These are phyloP conservation scores for Heliconius nattereri DNA, from an alignment of 1,140 invertebrate species.

Conservation along the genomic window DNA sequence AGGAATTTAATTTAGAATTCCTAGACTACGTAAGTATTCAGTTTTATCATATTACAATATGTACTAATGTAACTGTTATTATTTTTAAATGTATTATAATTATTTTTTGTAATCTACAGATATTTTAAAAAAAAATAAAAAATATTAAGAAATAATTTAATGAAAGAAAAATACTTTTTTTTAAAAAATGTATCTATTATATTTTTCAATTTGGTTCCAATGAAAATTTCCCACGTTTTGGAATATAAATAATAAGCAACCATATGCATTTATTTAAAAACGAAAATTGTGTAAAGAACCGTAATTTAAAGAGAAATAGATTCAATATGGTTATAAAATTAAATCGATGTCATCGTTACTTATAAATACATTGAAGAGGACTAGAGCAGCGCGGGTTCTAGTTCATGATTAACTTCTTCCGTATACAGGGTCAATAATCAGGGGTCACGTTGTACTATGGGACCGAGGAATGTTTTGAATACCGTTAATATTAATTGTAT, in stretches of 20 bases:
- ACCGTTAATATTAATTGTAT: conserved; percentile 29
- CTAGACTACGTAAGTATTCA: background rate
- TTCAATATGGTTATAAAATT: conserved; percentile 38
- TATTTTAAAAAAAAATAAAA: too few species aligned
- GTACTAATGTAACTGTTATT: background rate
- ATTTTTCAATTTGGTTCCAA: background rate
- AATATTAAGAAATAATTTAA: too few species aligned
- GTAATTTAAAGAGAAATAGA: background rate
- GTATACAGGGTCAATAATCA: conserved; percentile 65
- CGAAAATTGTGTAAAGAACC: background rate
- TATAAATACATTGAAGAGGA: conserved; percentile 43
- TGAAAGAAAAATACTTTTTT: too few species aligned
- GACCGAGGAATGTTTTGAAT: conserved; percentile 34
- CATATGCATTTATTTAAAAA: too few species aligned
- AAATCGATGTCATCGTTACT: conserved; percentile 49
- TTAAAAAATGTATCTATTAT: too few species aligned
- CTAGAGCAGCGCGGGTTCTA: conserved; percentile 42
- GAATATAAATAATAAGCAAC: background rate
- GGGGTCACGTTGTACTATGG: conserved; percentile 50
- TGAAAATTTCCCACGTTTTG: background rate
- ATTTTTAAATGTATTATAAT: background rate
- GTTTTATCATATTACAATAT: background rate
- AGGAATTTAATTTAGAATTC: too few species aligned
- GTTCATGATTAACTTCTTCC: conserved; percentile 71
- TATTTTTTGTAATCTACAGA: background rate